Conservation (phyloP, 35 echinoderm and acorn worm genomes). For the Anneissia japonica region DNA sequence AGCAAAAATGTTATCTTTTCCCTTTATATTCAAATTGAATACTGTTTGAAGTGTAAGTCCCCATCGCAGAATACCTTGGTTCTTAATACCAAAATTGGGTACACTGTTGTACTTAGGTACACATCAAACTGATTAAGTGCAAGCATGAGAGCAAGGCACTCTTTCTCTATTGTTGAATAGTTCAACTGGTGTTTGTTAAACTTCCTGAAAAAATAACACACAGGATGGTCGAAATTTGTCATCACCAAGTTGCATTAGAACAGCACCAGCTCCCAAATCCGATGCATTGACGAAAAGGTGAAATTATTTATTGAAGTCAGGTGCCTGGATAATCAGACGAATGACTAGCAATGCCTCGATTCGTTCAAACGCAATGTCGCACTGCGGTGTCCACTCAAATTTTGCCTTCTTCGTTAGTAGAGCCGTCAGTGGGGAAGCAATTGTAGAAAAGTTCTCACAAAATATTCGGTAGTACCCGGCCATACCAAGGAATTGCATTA, state of each 20-base stretch:
- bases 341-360: background rate
- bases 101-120: background rate
- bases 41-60: slow-evolving; percentile 1
- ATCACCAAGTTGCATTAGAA: slow-evolving; percentile 21
- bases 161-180: slow-evolving; percentile 48
- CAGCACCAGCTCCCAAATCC: slow-evolving; percentile 11
- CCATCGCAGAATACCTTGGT: slow-evolving; percentile 17
- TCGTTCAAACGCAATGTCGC: background rate
- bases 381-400: slow-evolving; percentile 14
- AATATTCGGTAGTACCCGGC: slow-evolving; percentile 54
- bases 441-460: slow-evolving; percentile 46
- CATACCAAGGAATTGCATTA: slow-evolving; percentile 70
- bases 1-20: slow-evolving; percentile 16
- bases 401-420: slow-evolving; percentile 12
- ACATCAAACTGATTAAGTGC: slow-evolving; percentile 8
- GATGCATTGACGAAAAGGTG: background rate
- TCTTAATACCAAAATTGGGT: background rate
- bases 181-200: slow-evolving; percentile 14
- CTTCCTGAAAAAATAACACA: slow-evolving; percentile 36
- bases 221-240: slow-evolving; percentile 26
- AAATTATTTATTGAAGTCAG: slow-evolving; percentile 1
- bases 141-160: slow-evolving; percentile 16
- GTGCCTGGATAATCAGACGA: background rate
- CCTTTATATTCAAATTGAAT: no score
- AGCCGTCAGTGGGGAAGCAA: slow-evolving; percentile 14